Base-by-base conservation (phyloP, 1,140 invertebrate genomes). In the Drosophila novamexicana region DNA sequence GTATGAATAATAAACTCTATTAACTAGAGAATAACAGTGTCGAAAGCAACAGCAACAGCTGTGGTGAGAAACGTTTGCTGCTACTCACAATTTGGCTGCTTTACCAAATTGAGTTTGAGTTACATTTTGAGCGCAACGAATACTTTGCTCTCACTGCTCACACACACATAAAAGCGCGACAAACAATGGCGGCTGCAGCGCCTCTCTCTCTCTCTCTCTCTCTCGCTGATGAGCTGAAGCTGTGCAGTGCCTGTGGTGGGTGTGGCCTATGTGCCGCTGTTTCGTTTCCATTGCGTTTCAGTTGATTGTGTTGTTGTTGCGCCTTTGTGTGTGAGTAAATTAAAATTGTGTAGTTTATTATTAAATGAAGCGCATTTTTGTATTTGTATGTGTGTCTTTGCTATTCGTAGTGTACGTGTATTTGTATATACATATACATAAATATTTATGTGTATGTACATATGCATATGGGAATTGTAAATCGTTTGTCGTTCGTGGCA, bases 281-380 rank as follows among this genome's bases (percentile, higher is more conserved):
- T 61, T 53, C 70, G 16, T n/a, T 88, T 8, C 74, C 84, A 65
- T 53, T 65, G 40, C 67, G 74, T 89, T 88, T 42, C 83, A 36
- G 10, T 52, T 18, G 44, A 8, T 42, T 10, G 42, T 16, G 65
- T 69, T 63, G 56, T 53, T 65, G 49, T 37, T 75, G 47, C 67
- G 18, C 32, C 53, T 80, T 71, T 67, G 66, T 67, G 66, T 69
- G 62, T 70, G 57, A 91, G 90, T 91, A 91, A 91, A 91, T 91
- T 91, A 91, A 91, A 91, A 88, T 91, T 90, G 81, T 90, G 85
- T 88, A 91, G 90, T 91, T 91, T 91, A 91, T 91, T 91, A 91
- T 91, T 91, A 91, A 91, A 91, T 91, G 85, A 90, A 91, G 90
- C 85, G 88, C 83, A 91, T 71, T 89, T 89, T 88, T 89, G 83